Conservation (phyloP, 2,797 vertebrate species). For the Ceyx erithaca region DNA sequence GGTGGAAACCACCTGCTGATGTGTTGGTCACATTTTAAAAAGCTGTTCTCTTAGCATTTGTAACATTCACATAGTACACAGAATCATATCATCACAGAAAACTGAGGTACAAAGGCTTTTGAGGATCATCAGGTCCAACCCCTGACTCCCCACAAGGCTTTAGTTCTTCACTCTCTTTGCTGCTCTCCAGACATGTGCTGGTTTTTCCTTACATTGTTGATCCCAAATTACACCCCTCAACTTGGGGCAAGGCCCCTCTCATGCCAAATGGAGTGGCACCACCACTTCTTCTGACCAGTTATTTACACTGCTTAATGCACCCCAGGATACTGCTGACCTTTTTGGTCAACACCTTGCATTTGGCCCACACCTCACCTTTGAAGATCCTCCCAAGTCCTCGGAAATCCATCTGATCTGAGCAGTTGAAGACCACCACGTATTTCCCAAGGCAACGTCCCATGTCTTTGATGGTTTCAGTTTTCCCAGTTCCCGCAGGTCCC, state of each 20-base stretch:
- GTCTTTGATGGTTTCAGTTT: conserved; percentile 97
- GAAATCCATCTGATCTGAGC: conserved; percentile 99
- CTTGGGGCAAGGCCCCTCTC: not conserved
- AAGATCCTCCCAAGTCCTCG: conserved; percentile 95
- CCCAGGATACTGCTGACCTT: fast-evolving
- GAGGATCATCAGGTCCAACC: not conserved
- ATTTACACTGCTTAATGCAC: not conserved
- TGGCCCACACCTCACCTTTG: conserved; percentile 84
- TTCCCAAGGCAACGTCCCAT: conserved; percentile 98
- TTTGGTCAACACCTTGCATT: not conserved
- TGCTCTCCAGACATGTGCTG: not conserved
- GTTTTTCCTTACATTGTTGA: not conserved
- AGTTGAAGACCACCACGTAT: conserved; percentile 97
- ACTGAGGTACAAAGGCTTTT: not conserved
- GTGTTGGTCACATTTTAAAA: not conserved
- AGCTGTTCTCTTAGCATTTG: not conserved
- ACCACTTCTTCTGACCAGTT: not conserved
- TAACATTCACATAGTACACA: not conserved
- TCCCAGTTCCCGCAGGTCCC: conserved; percentile 94
- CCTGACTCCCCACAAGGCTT: not conserved
- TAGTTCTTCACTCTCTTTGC: not conserved
- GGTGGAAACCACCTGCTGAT: not conserved
- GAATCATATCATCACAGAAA: not conserved
- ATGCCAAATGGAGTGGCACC: not conserved
- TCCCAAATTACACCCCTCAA: not conserved